Base-by-base conservation (phyloP, 2,888 invertebrate species). In the Shargacucullia verbasci region DNA sequence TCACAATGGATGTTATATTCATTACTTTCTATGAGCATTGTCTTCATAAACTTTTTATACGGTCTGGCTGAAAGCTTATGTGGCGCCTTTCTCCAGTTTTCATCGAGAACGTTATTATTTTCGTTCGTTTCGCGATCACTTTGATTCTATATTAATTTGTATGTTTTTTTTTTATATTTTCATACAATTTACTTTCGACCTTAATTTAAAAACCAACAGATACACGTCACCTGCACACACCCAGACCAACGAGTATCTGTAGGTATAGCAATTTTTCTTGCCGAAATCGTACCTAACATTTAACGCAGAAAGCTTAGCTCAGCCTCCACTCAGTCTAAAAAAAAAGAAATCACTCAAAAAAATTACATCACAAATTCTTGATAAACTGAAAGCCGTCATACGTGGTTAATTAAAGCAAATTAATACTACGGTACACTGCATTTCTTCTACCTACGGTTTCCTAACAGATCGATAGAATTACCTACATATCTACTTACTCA, bases 1-100 rank as follows among this genome's bases (percentile, higher is more conserved):
- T 67, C 74, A 82, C 82, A 72, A 78, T 75, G 62, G 70, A 71
- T 58, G 68, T 58, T 70, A 77, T 74, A 73, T 79, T 75, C 76
- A 70, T 58, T 72, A 77, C 78, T 76, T 79, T 75, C 76, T 71
- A 73, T 65, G 57, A 41, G 47, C 70, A 71, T 76, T 75, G 76
- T 70, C 47, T 70, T 53, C 29, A 29, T 6, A 59, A 31, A 29
- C 41, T 73, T 66, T 64, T 70, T 63, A 59, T 59, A 58, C 59
- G 2, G 43, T 34, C 48, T 20, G 20, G 20, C 20, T 62, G 55
- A 46, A 71, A 59, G 37, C 37, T 29, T 47, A 1, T 4, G 34
- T 46, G 33, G 25, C 34, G 59, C 68, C 72, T 70, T 68, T 70
- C 70, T 67, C 68, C 52, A 31, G 39, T 62, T 43, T 50, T 12